Base-by-base conservation (phyloP, 2,113 vertebrate species). In the Antechinus flavipes region DNA sequence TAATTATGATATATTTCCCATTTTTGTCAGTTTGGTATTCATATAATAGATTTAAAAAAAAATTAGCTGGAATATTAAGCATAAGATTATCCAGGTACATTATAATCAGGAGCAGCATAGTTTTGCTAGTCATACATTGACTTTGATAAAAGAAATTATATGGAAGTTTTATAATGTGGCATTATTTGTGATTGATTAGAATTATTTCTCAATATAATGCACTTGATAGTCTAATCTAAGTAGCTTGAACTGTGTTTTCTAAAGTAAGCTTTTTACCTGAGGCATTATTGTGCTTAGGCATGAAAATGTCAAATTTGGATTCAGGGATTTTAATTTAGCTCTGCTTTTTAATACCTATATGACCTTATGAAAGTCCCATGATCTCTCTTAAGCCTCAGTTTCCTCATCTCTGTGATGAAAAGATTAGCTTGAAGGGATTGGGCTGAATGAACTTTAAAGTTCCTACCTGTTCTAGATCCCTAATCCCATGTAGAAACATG, bases 141-240 rank as follows among this genome's bases (percentile, higher is more conserved):
- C 89, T 91, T 47, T 55, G 68, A 84, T 42, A 47, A 94, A 84
- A 12, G 35, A 55, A 46, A 76, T 91, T 95, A 23, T 90, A 54
- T 90, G 56, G n/a, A 95, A 4, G 52, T 90, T 94, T 91, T 61
- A 56, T 47, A 94, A 95, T 11, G 30, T 91, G 25, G 35, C n/a
- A 42, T 84, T 42, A 42, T 84, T 42, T 84, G 19, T 2, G 1
- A 11, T 68, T 91, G 61, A 92, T 30, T 93, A 94, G 50, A 91
- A 91, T 95, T 91, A n/a, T 91, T 76, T 93, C 6, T 52, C 93
- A 22, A n/a, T 16, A 30, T 50, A 91, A n/a, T 94, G 92, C 94
- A 42, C 25, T 94, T 96, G 22, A 0, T 92, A 30, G 46, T 90
- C 1, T 96, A 95, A 90, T 92, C 49, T 68, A 55, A 14, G 23